Percentiles rank a stretch among this genome's conserved stretches.
phyloP scores from a whole-genome alignment of 1,140 invertebrate species.

The Lepidurus couesii region DNA sequence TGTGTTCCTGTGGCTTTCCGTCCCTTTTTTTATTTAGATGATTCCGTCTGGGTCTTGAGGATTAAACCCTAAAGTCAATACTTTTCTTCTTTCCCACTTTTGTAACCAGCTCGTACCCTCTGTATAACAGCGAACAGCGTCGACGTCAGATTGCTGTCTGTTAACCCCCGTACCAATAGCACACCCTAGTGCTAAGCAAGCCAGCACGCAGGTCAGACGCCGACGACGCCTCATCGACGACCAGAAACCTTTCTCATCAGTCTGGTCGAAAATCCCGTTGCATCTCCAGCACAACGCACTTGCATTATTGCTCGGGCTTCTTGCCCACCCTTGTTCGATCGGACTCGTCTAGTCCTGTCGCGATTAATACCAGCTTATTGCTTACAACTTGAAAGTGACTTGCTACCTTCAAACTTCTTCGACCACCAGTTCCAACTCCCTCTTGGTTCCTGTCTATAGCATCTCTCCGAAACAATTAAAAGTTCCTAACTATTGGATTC shows the following conservation, averaged over 20 bases:
- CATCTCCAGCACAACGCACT: background rate
- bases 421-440: too few relatives aligned
- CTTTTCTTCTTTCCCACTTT: background rate
- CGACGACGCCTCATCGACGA: background rate
- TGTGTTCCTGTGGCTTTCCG: too few relatives aligned
- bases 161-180: background rate
- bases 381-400: too few relatives aligned
- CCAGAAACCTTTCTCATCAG: conserved; percentile 17
- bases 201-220: background rate
- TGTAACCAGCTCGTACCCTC: background rate
- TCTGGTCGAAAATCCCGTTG: background rate
- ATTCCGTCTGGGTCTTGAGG: background rate
- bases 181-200: background rate
- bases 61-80: background rate
- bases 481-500: too few relatives aligned
- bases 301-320: background rate
- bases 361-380: too few relatives aligned
- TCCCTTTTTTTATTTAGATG: too few relatives aligned
- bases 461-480: too few relatives aligned
- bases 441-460: too few relatives aligned
- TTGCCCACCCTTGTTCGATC: background rate
- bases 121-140: background rate
- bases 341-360: too few relatives aligned
- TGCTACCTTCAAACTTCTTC: too few relatives aligned
- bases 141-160: background rate